Conservation (phyloP, 2,113 vertebrate species). For the Orientallactaga bullata region DNA sequence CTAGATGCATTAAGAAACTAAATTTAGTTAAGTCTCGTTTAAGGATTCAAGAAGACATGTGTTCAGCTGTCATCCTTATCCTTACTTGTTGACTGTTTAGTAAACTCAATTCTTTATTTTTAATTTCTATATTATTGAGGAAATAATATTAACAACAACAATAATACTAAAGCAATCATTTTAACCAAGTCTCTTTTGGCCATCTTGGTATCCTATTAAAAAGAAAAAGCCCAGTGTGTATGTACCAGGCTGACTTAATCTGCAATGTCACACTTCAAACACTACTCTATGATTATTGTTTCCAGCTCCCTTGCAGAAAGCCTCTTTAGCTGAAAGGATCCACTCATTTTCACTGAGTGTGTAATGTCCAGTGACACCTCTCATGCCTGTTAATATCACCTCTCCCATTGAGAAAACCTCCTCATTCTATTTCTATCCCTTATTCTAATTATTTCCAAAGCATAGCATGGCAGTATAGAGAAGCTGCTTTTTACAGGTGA, state of each 20-base stretch:
- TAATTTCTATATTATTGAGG: conserved; percentile 45
- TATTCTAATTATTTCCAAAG: conserved; percentile 49
- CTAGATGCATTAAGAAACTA: not conserved
- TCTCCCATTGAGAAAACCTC: not conserved
- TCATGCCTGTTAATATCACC: not conserved
- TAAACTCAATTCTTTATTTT: conserved; percentile 24
- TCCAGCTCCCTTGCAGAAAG: not conserved
- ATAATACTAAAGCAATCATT: not conserved
- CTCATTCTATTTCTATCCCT: conserved; percentile 30
- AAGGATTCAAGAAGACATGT: conserved; percentile 19
- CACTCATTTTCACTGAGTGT: not conserved
- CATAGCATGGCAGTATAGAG: not conserved
- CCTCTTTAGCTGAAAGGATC: not conserved
- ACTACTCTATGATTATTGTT: not conserved
- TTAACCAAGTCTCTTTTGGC: not conserved
- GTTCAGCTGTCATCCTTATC: not conserved
- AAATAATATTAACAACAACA: not conserved
- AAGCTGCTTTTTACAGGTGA: conserved; percentile 16
- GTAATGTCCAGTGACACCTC: not conserved
- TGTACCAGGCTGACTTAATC: not conserved
- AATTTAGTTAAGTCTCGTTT: not conserved
- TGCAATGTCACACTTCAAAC: not conserved
- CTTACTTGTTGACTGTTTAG: not conserved
- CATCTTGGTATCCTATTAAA: not conserved
- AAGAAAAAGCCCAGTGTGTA: not conserved